Percentiles rank a stretch among this genome's conserved stretches.
Conservation (phyloP, 2,113 vertebrate genomes). For the Ptilorrhoa leucosticta region DNA sequence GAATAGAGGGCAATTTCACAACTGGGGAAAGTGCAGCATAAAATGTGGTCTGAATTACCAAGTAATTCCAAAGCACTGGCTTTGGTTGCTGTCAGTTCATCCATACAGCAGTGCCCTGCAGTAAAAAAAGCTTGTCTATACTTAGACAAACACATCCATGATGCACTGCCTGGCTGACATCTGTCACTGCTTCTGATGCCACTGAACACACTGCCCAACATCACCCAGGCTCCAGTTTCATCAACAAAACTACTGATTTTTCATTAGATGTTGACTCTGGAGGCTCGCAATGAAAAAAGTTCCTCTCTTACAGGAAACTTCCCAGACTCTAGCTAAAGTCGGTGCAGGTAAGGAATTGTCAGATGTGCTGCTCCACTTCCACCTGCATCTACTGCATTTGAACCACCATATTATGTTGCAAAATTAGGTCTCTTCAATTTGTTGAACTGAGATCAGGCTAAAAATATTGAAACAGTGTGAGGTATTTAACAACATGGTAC, state of each 20-base stretch:
- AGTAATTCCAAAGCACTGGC: neutral
- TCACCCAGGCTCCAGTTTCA: neutral
- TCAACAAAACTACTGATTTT: neutral
- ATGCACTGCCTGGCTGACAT: neutral
- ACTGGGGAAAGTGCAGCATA: neutral
- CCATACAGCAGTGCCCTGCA: neutral
- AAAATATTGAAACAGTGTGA: neutral
- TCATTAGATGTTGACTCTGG: neutral
- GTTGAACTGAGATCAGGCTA: neutral
- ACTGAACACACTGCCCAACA: rapidly evolving
- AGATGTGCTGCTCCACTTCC: neutral
- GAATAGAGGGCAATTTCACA: neutral
- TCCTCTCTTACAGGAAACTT: neutral
- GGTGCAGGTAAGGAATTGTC: neutral
- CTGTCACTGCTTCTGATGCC: neutral
- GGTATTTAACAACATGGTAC: neutral
- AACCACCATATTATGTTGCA: neutral
- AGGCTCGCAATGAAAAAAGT: neutral
- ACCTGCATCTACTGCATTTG: neutral
- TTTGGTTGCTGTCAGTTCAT: neutral
- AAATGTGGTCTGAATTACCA: slow-evolving; percentile 40
- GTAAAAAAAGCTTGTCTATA: neutral
- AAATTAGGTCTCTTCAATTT: neutral
- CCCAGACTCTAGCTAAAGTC: neutral
- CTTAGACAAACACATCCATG: neutral